Base-by-base conservation (phyloP, 2,113 vertebrate genomes). In the Corythornis cristatus region DNA sequence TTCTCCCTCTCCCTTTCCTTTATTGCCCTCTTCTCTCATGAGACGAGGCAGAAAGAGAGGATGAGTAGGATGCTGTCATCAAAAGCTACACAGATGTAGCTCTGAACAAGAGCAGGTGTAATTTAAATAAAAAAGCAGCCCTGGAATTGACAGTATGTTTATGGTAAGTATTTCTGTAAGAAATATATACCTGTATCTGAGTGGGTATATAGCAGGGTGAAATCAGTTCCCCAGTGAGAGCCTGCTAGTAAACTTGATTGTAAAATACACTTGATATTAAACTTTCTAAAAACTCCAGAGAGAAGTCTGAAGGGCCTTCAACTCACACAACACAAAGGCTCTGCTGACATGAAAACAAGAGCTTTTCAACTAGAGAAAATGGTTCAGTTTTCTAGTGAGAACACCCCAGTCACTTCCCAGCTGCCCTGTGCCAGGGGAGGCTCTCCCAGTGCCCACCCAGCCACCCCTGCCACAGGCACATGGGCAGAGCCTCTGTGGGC, bases 1-100 rank as follows among this genome's bases (percentile, higher is more conserved):
- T 70, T 68, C 18, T 28, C 22, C n/a, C 9, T 20, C 19, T 19
- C 48, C 48, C 15, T 67, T 60, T 74, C 26, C 21, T 86, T 93
- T 81, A 81, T 81, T 58, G 46, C 16, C 15, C n/a, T 66, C 80
- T 79, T 65, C 40, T 26, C 40, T 81, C 60, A 48, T 18, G 51
- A 95, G 90, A 93, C 68, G 90, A 83, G 88, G 64, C 7, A 83
- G 21, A 75, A 60, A 35, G 18, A 80, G 16, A 65, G 12, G 21
- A 57, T 66, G 67, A 93, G 68, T 40, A 86, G 61, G 74, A 26
- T 86, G 83, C 57, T 78, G 43, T 48, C 2, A 6, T 14, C 2
- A 0, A 74, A 19, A 71, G 37, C 61, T 74, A 78, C 51, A 73
- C 22, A 83, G 60, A 90, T 21, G 20, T 28, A 86, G 77, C 48